Percentiles rank a stretch among this genome's conserved stretches.
phyloP scores from a whole-genome alignment of 2,113 vertebrate species.

The Rhea americana region DNA sequence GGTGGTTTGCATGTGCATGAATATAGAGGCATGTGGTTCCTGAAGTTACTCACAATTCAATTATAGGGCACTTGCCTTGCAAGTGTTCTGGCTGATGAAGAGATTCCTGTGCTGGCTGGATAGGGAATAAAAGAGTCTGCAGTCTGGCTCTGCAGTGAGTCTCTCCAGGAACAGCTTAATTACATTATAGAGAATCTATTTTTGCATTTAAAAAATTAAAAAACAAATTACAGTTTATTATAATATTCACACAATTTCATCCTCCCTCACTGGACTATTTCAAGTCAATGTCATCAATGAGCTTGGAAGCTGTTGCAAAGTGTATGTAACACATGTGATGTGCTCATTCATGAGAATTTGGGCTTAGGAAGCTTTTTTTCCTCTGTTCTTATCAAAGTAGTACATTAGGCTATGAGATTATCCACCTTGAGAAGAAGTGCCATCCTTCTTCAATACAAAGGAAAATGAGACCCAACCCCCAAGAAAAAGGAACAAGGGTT shows the following conservation, averaged over 20 bases:
- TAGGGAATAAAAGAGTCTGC: background rate
- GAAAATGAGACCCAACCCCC: background rate
- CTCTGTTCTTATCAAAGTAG: background rate
- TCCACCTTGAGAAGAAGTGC: background rate
- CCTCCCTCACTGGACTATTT: background rate
- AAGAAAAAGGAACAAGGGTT: background rate
- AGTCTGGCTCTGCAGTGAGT: constrained; percentile 1
- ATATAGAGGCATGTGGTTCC: background rate
- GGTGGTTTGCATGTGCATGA: background rate
- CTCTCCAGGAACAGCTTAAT: constrained; percentile 53
- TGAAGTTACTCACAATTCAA: background rate
- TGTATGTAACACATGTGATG: background rate
- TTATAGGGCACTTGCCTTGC: background rate
- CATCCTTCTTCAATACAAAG: background rate
- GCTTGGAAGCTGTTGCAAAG: background rate
- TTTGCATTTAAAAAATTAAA: constrained; percentile 10
- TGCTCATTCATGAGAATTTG: background rate
- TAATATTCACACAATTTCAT: constrained; percentile 47
- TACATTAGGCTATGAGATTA: background rate
- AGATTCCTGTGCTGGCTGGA: constrained; percentile 15
- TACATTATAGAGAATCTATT: constrained; percentile 42
- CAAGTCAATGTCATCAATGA: background rate
- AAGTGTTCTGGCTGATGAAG: background rate
- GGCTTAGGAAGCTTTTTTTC: background rate
- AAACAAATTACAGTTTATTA: background rate